Evolutionary conservation across 2,797 vertebrate genomes (phyloP), one percentile per base, ranked within the genome.

Genomic region (Mormyrus proboscirostris): DNA sequence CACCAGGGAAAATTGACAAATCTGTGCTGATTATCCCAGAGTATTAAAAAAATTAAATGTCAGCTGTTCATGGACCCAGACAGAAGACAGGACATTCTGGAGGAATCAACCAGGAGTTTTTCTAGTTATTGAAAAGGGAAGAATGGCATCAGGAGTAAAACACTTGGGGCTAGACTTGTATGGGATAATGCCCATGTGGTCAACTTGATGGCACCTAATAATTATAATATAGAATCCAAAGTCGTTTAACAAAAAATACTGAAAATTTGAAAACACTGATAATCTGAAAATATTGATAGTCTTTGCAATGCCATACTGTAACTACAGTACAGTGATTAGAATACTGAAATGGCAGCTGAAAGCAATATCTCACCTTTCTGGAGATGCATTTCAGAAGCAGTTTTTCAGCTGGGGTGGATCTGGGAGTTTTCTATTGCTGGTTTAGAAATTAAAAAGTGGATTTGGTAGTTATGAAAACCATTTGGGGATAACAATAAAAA

Each of bases 1-100:
- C 41, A 91, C 90, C 90, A 55, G 90, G 91, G 65, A 89, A 47
- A 79, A 87, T 59, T 88, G 41, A 88, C 79, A 14, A 90, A 92
- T 86, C 51, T 87, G 65, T 59, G 53, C 29, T 59, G 55, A 62
- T 65, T 49, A 83, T 79, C 49, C 62, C 9, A 8, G 2, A 49
- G 10, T 51, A 25, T 84, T 12, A 85, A 50, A 19, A 86, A 44
- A 47, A 19, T 7, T 79, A 38, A 73, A 73, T n/a, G 38, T 44
- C 73, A 79, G 33, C 41, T 44, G 41, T 14, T 41, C 6, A 44
- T 79, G 38, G 73, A 41, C 73, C 38, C 38, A 79, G 73, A 41
- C 73, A 44, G 16, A 79, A 79, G 6, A 79, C 73, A 44, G 38
- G 38, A n/a, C 8, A 79, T 79, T 79, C 73, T 79, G 73, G 38